These are phyloP conservation scores for Lampropteryx suffumata DNA, from an alignment of 2,888 invertebrate species.

Conservation along the genomic window DNA sequence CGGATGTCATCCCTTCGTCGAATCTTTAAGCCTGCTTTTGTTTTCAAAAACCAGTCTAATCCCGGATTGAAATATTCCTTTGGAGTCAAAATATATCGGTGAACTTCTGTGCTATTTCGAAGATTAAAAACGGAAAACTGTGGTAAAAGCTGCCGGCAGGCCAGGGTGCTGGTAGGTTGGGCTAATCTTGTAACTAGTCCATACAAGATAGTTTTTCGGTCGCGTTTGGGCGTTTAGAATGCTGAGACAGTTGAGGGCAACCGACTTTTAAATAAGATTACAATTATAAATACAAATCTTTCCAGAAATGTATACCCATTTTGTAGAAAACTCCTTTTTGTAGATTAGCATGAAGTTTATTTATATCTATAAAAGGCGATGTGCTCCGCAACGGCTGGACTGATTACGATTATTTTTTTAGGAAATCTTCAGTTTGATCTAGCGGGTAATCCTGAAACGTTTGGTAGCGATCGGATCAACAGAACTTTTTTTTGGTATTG, in stretches of 20 bases:
- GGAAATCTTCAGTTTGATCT: too few species aligned
- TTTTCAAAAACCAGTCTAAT: constrained; percentile 23
- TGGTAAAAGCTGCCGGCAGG: background rate
- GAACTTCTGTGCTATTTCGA: constrained; percentile 18
- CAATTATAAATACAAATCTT: background rate
- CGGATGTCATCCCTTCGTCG: constrained; percentile 22
- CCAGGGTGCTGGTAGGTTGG: background rate
- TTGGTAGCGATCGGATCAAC: too few species aligned
- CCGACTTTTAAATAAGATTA: constrained; percentile 4
- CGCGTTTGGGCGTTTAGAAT: constrained; percentile 6
- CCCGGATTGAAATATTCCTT: constrained; percentile 15
- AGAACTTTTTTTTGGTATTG: too few species aligned
- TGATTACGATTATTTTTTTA: too few species aligned
- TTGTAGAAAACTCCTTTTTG: background rate
- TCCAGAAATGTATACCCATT: too few species aligned
- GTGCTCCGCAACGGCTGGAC: too few species aligned
- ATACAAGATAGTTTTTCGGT: background rate
- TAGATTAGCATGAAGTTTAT: too few species aligned
- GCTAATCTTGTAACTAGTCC: constrained; percentile 1
- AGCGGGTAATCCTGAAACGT: too few species aligned
- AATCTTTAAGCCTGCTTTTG: constrained; percentile 31
- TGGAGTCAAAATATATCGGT: constrained; percentile 16
- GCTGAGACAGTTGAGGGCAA: constrained; percentile 6
- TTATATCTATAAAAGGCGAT: too few species aligned
- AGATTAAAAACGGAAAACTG: background rate